A percentile compares a stretch with the other conserved stretches of the same genome.
Conservation (phyloP, 2,113 vertebrate genomes). For the Hirundichthys speculiger region DNA sequence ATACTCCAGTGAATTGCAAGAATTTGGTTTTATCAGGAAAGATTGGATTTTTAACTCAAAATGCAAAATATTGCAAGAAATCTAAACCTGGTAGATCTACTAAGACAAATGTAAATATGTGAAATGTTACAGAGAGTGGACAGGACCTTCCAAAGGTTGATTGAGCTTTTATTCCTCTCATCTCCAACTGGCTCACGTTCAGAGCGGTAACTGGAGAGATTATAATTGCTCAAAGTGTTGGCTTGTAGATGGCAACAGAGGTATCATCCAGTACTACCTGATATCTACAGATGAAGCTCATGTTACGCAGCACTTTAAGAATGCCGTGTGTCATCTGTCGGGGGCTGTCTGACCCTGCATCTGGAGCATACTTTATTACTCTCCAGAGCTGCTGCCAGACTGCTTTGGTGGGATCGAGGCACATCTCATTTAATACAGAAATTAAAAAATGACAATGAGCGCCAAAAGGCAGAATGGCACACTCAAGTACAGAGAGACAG, state of each 20-base stretch:
- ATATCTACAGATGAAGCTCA: constrained; percentile 75
- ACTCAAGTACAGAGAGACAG: constrained; percentile 58
- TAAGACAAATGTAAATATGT: constrained; percentile 23
- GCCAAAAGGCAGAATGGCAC: constrained; percentile 53
- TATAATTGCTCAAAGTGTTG: constrained; percentile 72
- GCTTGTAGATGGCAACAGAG: constrained; percentile 68
- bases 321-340: constrained; percentile 76
- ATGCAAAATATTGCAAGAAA: constrained; percentile 11
- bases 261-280: constrained; percentile 73
- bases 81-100: constrained; percentile 11
- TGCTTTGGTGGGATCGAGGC: constrained; percentile 48
- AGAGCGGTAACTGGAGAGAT: constrained; percentile 72
- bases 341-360: constrained; percentile 48
- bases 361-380: constrained; percentile 68
- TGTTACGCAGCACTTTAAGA: constrained; percentile 75
- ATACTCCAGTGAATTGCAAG: constrained; percentile 47
- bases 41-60: constrained; percentile 19
- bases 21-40: constrained; percentile 61
- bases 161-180: constrained; percentile 68
- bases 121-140: constrained; percentile 6
- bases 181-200: constrained; percentile 55
- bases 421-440: constrained; percentile 65
- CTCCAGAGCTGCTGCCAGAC: constrained; percentile 58
- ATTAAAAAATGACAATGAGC: constrained; percentile 71
- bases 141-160: constrained; percentile 46